Percentiles rank a stretch among this genome's conserved stretches.
Evolutionary conservation across 2,797 vertebrate genomes (phyloP).

Genomic region (Phataginus tricuspis): DNA sequence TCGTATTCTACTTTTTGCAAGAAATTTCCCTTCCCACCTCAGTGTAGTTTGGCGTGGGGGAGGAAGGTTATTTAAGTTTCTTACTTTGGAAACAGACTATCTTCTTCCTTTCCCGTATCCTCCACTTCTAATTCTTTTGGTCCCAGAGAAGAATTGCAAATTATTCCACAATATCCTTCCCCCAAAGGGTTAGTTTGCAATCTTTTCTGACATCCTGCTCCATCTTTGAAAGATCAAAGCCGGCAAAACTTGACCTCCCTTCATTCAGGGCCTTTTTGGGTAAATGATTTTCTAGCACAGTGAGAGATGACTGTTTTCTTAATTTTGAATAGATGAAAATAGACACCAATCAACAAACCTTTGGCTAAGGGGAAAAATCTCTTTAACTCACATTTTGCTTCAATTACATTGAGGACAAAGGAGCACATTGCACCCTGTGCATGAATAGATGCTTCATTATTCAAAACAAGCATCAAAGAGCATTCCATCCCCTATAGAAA

Average conservation of each 20-base stretch:
- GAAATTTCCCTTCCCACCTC: background rate
- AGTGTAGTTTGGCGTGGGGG: background rate
- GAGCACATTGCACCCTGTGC: conserved; percentile 84
- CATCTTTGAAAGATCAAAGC: conserved; percentile 78
- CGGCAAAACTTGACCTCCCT: conserved; percentile 83
- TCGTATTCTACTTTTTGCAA: conserved; percentile 28
- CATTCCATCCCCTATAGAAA: conserved; percentile 87
- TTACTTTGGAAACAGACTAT: conserved; percentile 32
- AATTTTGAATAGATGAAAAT: conserved; percentile 86
- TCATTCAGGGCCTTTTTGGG: conserved; percentile 80
- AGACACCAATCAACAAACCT: conserved; percentile 87
- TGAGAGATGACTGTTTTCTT: conserved; percentile 86
- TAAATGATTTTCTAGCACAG: conserved; percentile 84
- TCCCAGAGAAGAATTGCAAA: conserved; percentile 46
- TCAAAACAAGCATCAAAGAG: conserved; percentile 88
- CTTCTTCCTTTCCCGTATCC: background rate
- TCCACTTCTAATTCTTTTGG: background rate
- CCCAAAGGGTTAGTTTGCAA: conserved; percentile 63
- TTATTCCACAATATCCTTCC: conserved; percentile 65
- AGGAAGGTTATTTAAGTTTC: conserved; percentile 15
- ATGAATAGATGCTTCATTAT: conserved; percentile 88
- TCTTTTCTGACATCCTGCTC: conserved; percentile 73
- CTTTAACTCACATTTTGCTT: conserved; percentile 88
- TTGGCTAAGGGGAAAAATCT: conserved; percentile 83
- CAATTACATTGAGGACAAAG: conserved; percentile 86